phyloP scores from a whole-genome alignment of 2,113 vertebrate genomes.

The Coreoperca whiteheadi region DNA sequence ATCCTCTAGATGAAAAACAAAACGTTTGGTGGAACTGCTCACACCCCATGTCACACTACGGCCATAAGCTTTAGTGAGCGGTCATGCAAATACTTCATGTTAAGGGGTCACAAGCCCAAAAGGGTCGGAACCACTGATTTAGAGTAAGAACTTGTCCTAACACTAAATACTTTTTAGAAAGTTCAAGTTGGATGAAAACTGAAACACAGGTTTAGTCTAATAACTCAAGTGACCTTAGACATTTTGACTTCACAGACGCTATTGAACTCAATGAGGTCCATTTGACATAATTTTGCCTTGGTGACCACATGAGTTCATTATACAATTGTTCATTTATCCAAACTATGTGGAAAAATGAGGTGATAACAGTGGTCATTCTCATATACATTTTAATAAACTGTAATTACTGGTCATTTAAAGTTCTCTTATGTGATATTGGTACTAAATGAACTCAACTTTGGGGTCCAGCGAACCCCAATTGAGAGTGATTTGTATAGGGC shows the following conservation, averaged over 20 bases:
- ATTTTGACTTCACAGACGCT: not conserved
- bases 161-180: no score
- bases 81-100: not conserved
- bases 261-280: not conserved
- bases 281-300: no score
- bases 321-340: not conserved
- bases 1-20: no score
- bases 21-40: no score
- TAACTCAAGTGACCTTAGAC: not conserved
- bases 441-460: not conserved
- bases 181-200: no score
- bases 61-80: no score
- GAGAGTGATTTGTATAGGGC: not conserved
- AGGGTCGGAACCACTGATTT: no score
- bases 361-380: not conserved
- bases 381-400: not conserved
- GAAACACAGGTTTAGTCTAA: not conserved
- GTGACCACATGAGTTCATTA: not conserved
- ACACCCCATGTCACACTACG: no score
- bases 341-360: not conserved
- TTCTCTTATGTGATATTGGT: not conserved
- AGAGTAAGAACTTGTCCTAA: no score
- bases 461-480: not conserved
- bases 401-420: not conserved
- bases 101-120: not conserved